A percentile compares a stretch with the other conserved stretches of the same genome.
phyloP scores from a whole-genome alignment of 2,888 invertebrate species.

The Drosophila tripunctata region DNA sequence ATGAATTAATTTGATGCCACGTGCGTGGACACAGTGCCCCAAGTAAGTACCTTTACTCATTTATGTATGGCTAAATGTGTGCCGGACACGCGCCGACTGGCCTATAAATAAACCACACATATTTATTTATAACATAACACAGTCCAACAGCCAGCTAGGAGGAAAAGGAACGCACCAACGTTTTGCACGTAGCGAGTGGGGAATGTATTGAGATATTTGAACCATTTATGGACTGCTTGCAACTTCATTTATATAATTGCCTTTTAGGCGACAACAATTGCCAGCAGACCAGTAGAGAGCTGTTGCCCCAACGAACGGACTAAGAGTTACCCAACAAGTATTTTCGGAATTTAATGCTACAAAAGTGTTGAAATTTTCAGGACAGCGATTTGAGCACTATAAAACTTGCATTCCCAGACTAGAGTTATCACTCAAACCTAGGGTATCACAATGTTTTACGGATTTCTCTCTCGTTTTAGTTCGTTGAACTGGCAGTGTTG shows the following conservation, averaged over 20 bases:
- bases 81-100: conserved; percentile 67
- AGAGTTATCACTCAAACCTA: too few relatives aligned
- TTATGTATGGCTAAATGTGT: conserved; percentile 31
- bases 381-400: too few relatives aligned
- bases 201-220: conserved; percentile 63
- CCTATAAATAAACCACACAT: conserved; percentile 65
- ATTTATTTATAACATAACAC: conserved; percentile 29
- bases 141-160: not conserved
- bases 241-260: conserved; percentile 73
- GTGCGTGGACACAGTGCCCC: conserved; percentile 38
- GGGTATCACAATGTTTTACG: conserved; percentile 25
- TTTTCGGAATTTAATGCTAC: not conserved
- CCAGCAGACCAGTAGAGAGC: conserved; percentile 25
- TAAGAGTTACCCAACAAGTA: not conserved
- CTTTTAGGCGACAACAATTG: conserved; percentile 51
- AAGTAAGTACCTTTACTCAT: conserved; percentile 7
- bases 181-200: conserved; percentile 60
- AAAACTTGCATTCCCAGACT: too few relatives aligned
- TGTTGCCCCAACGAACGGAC: not conserved
- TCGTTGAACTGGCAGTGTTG: not conserved
- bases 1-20: conserved; percentile 63
- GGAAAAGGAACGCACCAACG: conserved; percentile 25
- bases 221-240: conserved; percentile 67
- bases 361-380: too few relatives aligned
- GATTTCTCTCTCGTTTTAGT: conserved; percentile 23